Evolutionary conservation across 1,140 invertebrate genomes (phyloP), one percentile per base, ranked within the genome.

Genomic region (Aphaenogaster floridana): DNA sequence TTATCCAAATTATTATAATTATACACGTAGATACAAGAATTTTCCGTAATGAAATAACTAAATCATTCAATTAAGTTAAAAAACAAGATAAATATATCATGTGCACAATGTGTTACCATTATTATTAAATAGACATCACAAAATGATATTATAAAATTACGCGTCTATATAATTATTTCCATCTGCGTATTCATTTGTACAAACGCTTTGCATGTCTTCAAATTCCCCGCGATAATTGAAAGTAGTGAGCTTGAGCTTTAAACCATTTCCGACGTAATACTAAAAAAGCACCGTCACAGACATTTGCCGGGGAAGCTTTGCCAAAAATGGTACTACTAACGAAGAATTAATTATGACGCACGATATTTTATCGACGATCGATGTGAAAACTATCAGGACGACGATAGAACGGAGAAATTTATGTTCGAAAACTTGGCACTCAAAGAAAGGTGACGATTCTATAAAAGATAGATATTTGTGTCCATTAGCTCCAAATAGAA

Each of bases 311-410:
- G 36, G 54, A 54, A 54, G 48, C 78, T 54, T 42, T 54, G 64
- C 63, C 78, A 80, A 69, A 68, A 80, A 36, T 80, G 48, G 63
- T 52, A 54, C 17, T 80, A 68, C 48, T 69, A 80, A 79, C 59
- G 17, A 45, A 69, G 36, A 54, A 66, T 80, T 36, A 80, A 80
- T 80, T 80, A 69, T 50, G 48, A 80, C 34, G 48, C 34, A 8
- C 48, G 48, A 54, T 69, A 69, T 80, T 80, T 80, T 66, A 80
- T 69, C 64, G 45, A n/a, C 59, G 45, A 80, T 80, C 77, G 34
- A 54, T 69, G 15, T 17, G 64, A 66, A 28, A 34, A 42, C 36
- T 54, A 80, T 80, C 48, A 69, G 36, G 3, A 36, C 13, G 45
- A 15, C 61, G 39, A 8, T 54, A 39, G n/a, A 39, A 80, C 13